A percentile compares a stretch with the other conserved stretches of the same genome.
These are phyloP conservation scores for Ochropleura leucogaster DNA, from an alignment of 2,888 invertebrate species.

Conservation along the genomic window DNA sequence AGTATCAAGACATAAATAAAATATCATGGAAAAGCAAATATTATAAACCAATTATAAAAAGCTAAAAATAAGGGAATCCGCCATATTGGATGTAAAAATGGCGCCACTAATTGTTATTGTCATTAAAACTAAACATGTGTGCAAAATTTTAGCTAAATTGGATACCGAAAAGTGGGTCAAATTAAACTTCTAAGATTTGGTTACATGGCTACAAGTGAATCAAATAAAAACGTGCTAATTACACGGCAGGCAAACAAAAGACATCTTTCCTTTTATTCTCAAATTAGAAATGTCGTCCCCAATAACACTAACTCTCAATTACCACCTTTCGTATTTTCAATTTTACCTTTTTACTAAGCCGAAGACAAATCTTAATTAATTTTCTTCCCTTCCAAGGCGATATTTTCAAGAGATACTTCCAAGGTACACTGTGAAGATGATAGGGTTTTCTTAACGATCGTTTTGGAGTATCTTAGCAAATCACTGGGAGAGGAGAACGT, in stretches of 20 bases:
- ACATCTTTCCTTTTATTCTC: constrained; percentile 3
- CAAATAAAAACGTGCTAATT: background rate
- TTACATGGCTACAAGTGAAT: no score
- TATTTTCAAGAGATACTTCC: constrained; percentile 33
- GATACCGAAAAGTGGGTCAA: no score
- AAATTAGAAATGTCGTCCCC: constrained; percentile 41
- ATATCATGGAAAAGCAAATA: no score
- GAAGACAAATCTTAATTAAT: constrained; percentile 53
- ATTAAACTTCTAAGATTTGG: no score
- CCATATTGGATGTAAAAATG: no score
- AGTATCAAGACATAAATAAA: background rate
- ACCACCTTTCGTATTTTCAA: constrained; percentile 47
- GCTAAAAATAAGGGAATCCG: no score
- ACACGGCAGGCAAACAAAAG: constrained; percentile 1
- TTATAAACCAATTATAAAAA: no score
- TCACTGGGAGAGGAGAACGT: constrained; percentile 47
- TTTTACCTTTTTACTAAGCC: constrained; percentile 40
- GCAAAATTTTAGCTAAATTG: no score
- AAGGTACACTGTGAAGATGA: constrained; percentile 42
- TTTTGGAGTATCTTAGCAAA: constrained; percentile 39
- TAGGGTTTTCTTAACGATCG: constrained; percentile 52
- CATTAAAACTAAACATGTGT: no score
- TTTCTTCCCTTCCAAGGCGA: constrained; percentile 18
- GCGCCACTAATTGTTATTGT: no score
- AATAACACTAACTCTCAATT: constrained; percentile 56